Percentiles rank a stretch among this genome's conserved stretches.
phyloP scores from a whole-genome alignment of 2,113 vertebrate species.

The Sinocyclocheilus grahami region DNA sequence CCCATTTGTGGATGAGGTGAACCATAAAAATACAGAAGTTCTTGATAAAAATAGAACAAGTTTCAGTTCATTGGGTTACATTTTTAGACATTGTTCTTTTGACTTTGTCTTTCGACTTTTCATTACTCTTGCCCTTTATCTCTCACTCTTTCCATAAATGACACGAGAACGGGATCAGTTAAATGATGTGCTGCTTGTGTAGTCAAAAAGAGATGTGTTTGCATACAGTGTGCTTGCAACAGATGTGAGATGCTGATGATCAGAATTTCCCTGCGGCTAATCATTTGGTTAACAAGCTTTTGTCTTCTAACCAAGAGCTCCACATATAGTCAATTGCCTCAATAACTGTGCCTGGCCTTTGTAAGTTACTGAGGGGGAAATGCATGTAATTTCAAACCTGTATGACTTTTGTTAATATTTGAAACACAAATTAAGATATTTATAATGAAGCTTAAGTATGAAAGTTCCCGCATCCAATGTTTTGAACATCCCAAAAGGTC shows the following conservation, averaged over 20 bases:
- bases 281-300: conserved; percentile 17
- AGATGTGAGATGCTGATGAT: conserved; percentile 29
- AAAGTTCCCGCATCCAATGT: no score
- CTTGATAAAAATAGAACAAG: background rate
- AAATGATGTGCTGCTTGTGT: background rate
- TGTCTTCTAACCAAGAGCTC: background rate
- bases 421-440: background rate
- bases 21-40: background rate
- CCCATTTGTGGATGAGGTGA: background rate
- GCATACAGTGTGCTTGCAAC: conserved; percentile 6
- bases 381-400: background rate
- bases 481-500: no score
- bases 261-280: background rate
- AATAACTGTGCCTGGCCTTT: background rate
- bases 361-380: conserved; percentile 14
- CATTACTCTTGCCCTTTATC: background rate
- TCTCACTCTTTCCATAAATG: background rate
- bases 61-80: background rate
- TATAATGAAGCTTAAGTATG: background rate
- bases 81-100: background rate
- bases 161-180: background rate
- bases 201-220: conserved; percentile 23
- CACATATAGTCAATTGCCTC: conserved; percentile 2
- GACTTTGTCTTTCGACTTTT: background rate
- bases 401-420: background rate